These are phyloP conservation scores for Whitmania pigra DNA, from an alignment of 1,140 invertebrate species.

Conservation along the genomic window DNA sequence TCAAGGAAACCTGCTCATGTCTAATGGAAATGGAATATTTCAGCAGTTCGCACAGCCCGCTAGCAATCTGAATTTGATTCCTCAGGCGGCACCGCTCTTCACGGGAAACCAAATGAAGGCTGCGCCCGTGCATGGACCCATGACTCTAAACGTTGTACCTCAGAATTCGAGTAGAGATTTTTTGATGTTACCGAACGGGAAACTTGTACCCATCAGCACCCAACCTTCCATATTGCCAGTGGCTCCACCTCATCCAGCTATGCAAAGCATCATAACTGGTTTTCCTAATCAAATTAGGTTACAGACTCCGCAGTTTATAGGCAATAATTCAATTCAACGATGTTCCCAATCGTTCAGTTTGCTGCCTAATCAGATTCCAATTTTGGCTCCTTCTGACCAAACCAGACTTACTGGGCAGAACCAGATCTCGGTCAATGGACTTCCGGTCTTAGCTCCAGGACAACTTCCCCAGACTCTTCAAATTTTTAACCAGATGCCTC, in stretches of 20 bases:
- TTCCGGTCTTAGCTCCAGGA: background rate
- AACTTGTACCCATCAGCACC: slow-evolving; percentile 6
- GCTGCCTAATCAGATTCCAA: slow-evolving; percentile 1
- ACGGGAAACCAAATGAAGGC: slow-evolving; percentile 3
- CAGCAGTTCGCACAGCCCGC: background rate
- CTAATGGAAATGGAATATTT: background rate
- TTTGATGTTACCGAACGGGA: slow-evolving; percentile 9
- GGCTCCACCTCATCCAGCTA: background rate
- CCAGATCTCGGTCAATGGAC: background rate
- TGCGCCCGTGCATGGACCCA: background rate
- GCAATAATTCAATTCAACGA: background rate
- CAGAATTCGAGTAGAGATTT: slow-evolving; percentile 13
- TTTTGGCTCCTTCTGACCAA: background rate
- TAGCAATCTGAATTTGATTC: background rate
- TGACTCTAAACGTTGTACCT: slow-evolving; percentile 4
- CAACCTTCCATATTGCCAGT: slow-evolving; percentile 1
- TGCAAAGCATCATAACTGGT: slow-evolving; percentile 12
- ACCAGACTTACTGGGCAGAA: background rate
- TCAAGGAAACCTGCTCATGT: slow-evolving; percentile 4
- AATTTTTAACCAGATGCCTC: slow-evolving; percentile 3
- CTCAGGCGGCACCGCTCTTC: background rate
- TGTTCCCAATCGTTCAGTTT: background rate
- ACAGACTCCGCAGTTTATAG: background rate
- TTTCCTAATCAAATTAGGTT: slow-evolving; percentile 11
- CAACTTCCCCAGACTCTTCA: background rate